phyloP scores from a whole-genome alignment of 2,113 vertebrate genomes.

The Microcebus murinus region DNA sequence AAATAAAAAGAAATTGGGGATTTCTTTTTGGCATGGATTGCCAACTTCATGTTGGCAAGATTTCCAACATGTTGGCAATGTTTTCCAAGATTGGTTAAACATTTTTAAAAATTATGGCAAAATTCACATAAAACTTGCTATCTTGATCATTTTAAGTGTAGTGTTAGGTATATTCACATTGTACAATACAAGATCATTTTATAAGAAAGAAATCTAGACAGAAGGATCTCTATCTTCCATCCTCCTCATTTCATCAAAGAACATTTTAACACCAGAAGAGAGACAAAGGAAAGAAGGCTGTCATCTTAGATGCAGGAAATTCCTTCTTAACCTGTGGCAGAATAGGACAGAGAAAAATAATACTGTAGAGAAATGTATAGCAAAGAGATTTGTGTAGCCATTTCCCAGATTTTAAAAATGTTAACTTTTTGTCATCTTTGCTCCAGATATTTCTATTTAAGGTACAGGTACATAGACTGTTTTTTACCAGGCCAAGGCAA shows the following conservation, averaged over 20 bases:
- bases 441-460: background rate
- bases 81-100: constrained; percentile 19
- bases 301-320: background rate
- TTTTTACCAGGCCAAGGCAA: background rate
- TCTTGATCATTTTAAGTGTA: background rate
- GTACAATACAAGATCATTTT: background rate
- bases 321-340: background rate
- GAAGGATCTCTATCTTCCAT: background rate
- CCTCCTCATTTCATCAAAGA: background rate
- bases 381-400: background rate
- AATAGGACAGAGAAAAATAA: constrained; percentile 4
- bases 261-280: background rate
- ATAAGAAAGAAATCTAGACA: background rate
- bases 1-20: background rate
- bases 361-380: background rate
- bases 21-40: background rate
- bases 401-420: background rate
- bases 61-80: no score
- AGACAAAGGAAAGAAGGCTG: background rate
- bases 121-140: background rate
- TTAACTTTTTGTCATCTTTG: background rate
- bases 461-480: background rate
- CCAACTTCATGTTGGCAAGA: background rate
- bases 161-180: background rate
- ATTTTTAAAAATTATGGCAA: background rate